These are phyloP conservation scores for Nemurella pictetii DNA, from an alignment of 2,888 invertebrate species.

Conservation along the genomic window DNA sequence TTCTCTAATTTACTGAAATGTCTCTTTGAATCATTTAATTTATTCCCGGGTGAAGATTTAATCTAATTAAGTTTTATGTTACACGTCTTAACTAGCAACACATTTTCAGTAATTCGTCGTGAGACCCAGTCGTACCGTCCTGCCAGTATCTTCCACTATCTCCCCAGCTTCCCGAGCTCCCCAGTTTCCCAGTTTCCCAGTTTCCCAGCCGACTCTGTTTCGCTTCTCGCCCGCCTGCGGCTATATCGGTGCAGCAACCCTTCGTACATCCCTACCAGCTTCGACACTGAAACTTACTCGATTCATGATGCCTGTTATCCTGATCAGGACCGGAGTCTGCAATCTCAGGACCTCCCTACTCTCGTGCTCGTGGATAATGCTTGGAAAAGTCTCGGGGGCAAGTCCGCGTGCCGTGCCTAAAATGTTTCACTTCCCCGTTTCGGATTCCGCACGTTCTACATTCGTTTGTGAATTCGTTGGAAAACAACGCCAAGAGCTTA, in stretches of 20 bases:
- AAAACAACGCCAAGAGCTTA: neutral
- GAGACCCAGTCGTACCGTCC: neutral
- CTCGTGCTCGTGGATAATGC: neutral
- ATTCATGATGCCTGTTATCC: neutral
- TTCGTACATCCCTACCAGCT: neutral
- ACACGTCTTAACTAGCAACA: conserved; percentile 10
- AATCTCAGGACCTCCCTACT: neutral
- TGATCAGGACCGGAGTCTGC: neutral
- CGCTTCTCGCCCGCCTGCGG: neutral
- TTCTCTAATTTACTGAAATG: conserved; percentile 9
- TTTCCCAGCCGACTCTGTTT: neutral
- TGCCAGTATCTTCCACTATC: neutral
- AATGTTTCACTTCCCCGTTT: neutral
- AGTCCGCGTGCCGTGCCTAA: neutral
- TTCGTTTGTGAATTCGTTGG: too few relatives aligned
- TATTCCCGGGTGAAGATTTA: conserved; percentile 15
- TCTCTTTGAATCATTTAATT: conserved; percentile 9
- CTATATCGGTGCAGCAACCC: neutral
- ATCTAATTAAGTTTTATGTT: conserved; percentile 17
- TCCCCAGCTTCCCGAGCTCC: neutral
- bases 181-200: neutral
- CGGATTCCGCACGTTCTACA: too few relatives aligned
- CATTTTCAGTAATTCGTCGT: conserved; percentile 1
- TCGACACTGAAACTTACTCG: neutral
- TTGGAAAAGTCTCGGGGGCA: neutral